Evolutionary conservation across 2,888 invertebrate species (phyloP), one percentile per base, ranked within the genome.

Genomic region (Sminthurides aquaticus): DNA sequence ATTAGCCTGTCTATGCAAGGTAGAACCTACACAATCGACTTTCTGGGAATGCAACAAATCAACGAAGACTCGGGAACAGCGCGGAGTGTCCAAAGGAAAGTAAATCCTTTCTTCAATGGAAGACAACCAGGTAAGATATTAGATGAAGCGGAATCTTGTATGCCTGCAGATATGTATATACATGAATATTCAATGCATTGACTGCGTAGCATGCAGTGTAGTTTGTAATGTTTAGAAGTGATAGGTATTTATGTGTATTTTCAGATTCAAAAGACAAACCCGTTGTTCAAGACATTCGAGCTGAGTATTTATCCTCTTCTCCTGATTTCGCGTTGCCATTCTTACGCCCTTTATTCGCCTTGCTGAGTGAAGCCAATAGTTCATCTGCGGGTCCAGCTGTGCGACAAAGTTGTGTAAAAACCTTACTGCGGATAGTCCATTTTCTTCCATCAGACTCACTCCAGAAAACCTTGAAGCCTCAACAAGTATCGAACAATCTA

Each of bases 381-480:
- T 94, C 93, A 75, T 96, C 96, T 68, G 97, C 98, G 62, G 98
- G 98, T 8, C 96, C 98, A 28, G 91, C 96, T 67, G 95, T 99
- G 28, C 87, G 97, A 75, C 95, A 95, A 81, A 96, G 96, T 81
- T 97, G 97, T 77, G 85, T 99, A 68, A 88, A 95, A 77, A 97
- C 98, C 3, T 85, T 99, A 67, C 83, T 99, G 63, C 86, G 98
- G 68, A 97, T 98, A 89, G 91, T 98, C 2, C 96, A 91, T 81
- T 97, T 95, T 79, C 92, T 94, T 11, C 88, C 88, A 71, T 87
- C 93, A 0, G 87, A 91, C 75, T 83, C 97, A 71, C 83, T 98
- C 59, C 85, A 89, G 76, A 88, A 82, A 73, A 75, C 69, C 29
- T 77, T 87, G 65, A 86, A 85, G 75, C 85, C 85, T 76, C 86